Percentiles rank a stretch among this genome's conserved stretches.
phyloP scores from a whole-genome alignment of 2,113 vertebrate species.

The Callorhinus ursinus region DNA sequence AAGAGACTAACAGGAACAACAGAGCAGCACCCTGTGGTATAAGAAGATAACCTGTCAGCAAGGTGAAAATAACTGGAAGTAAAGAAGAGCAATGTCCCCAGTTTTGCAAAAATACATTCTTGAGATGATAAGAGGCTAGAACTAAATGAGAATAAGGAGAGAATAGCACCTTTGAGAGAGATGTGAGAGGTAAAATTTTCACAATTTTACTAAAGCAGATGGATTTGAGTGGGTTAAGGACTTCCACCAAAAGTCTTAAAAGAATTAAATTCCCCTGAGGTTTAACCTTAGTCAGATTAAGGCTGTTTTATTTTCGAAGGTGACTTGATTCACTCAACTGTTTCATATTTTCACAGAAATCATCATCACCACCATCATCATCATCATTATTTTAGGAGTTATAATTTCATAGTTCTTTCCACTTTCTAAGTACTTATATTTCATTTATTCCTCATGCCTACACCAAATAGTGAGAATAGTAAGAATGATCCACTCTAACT shows the following conservation, averaged over 20 bases:
- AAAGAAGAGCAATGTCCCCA: background rate
- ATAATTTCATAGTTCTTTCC: slow-evolving; percentile 13
- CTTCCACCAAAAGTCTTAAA: background rate
- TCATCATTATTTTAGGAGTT: background rate
- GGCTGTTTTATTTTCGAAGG: background rate
- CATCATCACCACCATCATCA: background rate
- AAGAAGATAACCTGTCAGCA: background rate
- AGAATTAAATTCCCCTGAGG: background rate
- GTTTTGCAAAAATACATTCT: background rate
- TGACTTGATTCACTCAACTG: background rate
- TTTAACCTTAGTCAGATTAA: background rate
- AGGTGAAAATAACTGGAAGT: background rate
- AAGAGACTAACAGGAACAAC: background rate
- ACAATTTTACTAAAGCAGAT: background rate
- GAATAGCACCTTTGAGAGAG: background rate
- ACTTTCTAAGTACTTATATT: background rate
- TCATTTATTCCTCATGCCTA: background rate
- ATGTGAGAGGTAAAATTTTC: background rate
- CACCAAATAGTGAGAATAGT: background rate
- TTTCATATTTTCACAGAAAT: background rate
- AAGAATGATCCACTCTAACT: background rate
- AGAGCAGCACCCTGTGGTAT: background rate
- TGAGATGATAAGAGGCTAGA: background rate
- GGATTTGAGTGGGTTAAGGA: background rate
- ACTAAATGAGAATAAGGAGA: background rate